phyloP scores from a whole-genome alignment of 2,797 vertebrate species.

The Remorina albescens region DNA sequence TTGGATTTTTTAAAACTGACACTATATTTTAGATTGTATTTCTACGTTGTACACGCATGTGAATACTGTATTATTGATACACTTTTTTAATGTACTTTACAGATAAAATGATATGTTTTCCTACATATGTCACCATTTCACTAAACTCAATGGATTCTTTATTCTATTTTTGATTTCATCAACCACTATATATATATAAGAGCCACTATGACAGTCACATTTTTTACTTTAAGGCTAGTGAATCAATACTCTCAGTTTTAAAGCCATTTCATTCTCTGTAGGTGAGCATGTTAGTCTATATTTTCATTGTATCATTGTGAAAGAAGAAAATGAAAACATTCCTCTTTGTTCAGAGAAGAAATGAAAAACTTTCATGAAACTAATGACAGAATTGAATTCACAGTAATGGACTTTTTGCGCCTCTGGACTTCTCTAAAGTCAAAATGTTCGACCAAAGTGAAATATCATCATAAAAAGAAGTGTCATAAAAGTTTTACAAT shows the following conservation, averaged over 20 bases:
- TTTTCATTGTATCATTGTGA: background rate
- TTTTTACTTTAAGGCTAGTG: background rate
- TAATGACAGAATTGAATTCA: background rate
- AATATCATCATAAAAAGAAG: constrained; percentile 35
- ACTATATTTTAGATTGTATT: background rate
- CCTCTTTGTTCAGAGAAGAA: background rate
- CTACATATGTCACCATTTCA: background rate
- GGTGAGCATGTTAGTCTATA: background rate
- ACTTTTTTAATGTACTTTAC: background rate
- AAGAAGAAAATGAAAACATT: background rate
- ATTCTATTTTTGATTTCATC: background rate
- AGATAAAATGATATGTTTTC: background rate
- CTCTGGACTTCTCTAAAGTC: constrained; percentile 24
- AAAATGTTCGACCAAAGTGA: constrained; percentile 62
- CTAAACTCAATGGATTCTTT: background rate
- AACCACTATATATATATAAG: background rate
- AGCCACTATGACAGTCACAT: background rate
- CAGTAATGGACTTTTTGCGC: background rate
- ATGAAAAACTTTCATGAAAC: background rate
- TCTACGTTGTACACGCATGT: background rate
- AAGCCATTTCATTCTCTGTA: constrained; percentile 1
- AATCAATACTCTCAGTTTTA: background rate
- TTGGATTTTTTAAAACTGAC: too few species aligned
- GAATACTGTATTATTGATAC: background rate
- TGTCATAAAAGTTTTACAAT: constrained; percentile 52